These are phyloP conservation scores for Lasaia peninsularis DNA, from an alignment of 1,140 invertebrate genomes.

Conservation along the genomic window DNA sequence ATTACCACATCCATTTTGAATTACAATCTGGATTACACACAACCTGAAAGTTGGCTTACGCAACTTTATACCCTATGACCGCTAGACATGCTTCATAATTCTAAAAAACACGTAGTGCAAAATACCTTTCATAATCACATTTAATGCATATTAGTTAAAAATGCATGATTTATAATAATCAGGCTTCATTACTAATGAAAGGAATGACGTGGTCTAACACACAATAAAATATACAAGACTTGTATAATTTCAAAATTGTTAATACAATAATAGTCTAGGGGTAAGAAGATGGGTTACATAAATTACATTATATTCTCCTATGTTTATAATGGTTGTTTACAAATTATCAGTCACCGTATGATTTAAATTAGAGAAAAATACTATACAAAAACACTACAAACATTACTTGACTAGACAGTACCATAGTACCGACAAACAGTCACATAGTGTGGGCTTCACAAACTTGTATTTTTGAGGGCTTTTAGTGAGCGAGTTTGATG, in stretches of 20 bases:
- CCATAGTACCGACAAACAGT: slow-evolving; percentile 62
- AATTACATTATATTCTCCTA: slow-evolving; percentile 13
- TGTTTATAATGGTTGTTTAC: slow-evolving; percentile 27
- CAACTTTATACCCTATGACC: slow-evolving; percentile 47
- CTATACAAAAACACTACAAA: slow-evolving; percentile 69
- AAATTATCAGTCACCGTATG: slow-evolving; percentile 56
- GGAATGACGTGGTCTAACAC: slow-evolving; percentile 29
- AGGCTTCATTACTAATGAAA: slow-evolving; percentile 41
- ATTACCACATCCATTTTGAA: slow-evolving; percentile 11
- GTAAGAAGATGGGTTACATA: slow-evolving; percentile 13
- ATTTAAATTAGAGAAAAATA: slow-evolving; percentile 59
- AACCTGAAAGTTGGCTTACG: slow-evolving; percentile 61
- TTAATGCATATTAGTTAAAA: slow-evolving; percentile 40
- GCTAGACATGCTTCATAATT: slow-evolving; percentile 49
- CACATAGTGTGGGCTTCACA: slow-evolving; percentile 30
- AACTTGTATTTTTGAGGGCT: slow-evolving; percentile 35
- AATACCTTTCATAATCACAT: slow-evolving; percentile 34
- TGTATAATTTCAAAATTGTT: slow-evolving; percentile 19
- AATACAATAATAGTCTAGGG: slow-evolving; percentile 18
- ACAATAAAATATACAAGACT: slow-evolving; percentile 23
- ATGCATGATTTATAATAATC: slow-evolving; percentile 40
- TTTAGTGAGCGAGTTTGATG: slow-evolving; percentile 36
- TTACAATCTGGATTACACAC: slow-evolving; percentile 50
- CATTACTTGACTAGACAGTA: slow-evolving; percentile 74
- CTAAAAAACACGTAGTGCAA: slow-evolving; percentile 46